Evolutionary conservation across 2,113 vertebrate genomes (phyloP).

Genomic region (Gobius niger): DNA sequence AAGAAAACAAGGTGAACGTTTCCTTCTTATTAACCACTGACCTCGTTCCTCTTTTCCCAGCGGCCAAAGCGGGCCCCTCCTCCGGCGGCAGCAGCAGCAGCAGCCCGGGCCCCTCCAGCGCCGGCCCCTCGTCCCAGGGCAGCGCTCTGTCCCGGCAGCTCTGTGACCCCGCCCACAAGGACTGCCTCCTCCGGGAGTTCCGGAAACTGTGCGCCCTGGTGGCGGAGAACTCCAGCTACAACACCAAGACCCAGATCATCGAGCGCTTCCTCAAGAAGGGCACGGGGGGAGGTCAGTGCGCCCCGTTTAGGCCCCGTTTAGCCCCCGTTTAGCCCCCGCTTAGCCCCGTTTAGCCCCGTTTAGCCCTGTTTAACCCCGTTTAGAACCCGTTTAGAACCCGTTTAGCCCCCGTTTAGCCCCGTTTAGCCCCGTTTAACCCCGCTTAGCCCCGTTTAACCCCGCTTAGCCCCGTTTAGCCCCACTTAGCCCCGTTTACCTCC

Average conservation of each 20-base stretch:
- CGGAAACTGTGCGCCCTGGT: conserved; percentile 92
- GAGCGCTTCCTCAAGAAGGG: conserved; percentile 92
- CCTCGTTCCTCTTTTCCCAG: conserved; percentile 26
- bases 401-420: no score
- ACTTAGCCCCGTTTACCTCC: no score
- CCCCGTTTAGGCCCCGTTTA: background rate
- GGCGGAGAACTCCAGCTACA: conserved; percentile 92
- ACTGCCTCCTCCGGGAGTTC: conserved; percentile 91
- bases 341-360: no score
- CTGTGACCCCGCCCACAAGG: conserved; percentile 89
- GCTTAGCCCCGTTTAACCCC: no score
- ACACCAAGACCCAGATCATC: conserved; percentile 93
- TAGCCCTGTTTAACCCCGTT: no score
- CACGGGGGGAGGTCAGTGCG: conserved; percentile 81
- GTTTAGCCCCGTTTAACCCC: no score
- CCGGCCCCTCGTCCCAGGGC: conserved; percentile 58
- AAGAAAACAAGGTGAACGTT: no score
- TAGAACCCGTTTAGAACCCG: no score
- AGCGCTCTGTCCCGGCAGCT: conserved; percentile 78
- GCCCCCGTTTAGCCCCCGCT: no score
- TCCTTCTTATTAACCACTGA: background rate
- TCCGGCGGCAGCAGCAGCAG: conserved; percentile 30
- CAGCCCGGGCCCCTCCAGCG: conserved; percentile 52
- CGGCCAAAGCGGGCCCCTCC: conserved; percentile 73
- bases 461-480: no score